phyloP scores from a whole-genome alignment of 2,888 invertebrate genomes.

The Apocheima hispidaria region DNA sequence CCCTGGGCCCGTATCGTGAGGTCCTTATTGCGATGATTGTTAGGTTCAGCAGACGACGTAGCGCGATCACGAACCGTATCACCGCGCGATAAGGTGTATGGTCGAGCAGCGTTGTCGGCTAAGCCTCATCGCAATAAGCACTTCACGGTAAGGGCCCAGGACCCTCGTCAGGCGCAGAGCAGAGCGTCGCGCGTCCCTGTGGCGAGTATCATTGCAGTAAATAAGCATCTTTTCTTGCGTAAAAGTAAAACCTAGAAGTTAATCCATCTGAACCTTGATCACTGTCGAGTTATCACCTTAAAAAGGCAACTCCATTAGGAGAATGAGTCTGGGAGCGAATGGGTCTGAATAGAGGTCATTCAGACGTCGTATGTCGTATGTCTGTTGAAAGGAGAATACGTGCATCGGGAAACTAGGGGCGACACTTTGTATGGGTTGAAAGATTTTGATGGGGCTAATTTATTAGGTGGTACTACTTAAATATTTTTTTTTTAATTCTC shows the following conservation, averaged over 20 bases:
- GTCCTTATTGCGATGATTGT: too few relatives aligned
- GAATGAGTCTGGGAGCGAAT: conserved; percentile 78
- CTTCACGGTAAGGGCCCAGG: too few relatives aligned
- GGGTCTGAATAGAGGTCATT: conserved; percentile 78
- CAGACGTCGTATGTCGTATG: conserved; percentile 70
- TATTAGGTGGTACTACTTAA: neutral
- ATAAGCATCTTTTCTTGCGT: neutral
- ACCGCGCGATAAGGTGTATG: too few relatives aligned
- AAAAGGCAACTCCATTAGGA: conserved; percentile 83
- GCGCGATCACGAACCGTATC: too few relatives aligned
- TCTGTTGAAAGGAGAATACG: conserved; percentile 25
- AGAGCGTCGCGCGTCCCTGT: too few relatives aligned
- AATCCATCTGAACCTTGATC: neutral
- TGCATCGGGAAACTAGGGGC: conserved; percentile 14
- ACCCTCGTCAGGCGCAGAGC: too few relatives aligned
- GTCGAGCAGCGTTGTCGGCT: too few relatives aligned
- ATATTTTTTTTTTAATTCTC: conserved; percentile 2
- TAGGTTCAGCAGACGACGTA: too few relatives aligned
- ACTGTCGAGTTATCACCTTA: conserved; percentile 61
- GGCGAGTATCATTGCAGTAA: too few relatives aligned
- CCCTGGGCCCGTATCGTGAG: too few relatives aligned
- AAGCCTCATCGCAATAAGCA: too few relatives aligned
- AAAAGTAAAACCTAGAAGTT: neutral
- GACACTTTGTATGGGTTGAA: conserved; percentile 7
- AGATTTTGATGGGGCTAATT: neutral